Conservation (phyloP, 2,888 invertebrate species). For the Noctuana brunneofusca region DNA sequence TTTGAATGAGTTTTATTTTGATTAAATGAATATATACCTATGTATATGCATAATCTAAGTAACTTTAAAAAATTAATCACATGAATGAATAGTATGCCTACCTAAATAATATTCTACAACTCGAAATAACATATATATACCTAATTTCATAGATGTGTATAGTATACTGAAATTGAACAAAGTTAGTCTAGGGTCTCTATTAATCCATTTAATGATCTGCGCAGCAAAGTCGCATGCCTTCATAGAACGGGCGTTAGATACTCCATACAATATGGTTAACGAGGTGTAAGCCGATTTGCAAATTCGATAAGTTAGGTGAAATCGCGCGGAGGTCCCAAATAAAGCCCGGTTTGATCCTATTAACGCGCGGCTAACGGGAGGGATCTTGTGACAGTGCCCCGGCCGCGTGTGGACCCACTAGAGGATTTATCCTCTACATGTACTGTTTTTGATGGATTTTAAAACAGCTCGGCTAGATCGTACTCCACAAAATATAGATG, state of each 20-base stretch:
- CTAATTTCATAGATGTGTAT: too few relatives aligned
- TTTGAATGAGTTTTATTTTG: neutral
- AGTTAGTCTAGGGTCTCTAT: neutral
- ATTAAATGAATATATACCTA: constrained; percentile 1
- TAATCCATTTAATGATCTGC: constrained; percentile 8
- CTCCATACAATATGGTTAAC: constrained; percentile 62
- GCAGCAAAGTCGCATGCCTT: constrained; percentile 8
- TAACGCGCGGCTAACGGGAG: constrained; percentile 77
- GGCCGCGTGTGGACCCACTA: constrained; percentile 57
- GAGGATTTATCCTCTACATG: constrained; percentile 44
- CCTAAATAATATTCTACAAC: too few relatives aligned
- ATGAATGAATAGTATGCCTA: too few relatives aligned
- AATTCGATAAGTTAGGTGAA: constrained; percentile 81
- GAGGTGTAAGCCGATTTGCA: constrained; percentile 80
- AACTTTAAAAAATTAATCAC: neutral
- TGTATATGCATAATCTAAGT: neutral
- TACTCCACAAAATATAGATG: neutral
- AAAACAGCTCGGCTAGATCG: constrained; percentile 24
- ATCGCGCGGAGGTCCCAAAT: constrained; percentile 78
- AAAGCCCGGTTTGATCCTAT: constrained; percentile 81
- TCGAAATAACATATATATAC: too few relatives aligned
- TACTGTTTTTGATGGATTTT: constrained; percentile 35
- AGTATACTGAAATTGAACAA: neutral
- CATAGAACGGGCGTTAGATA: constrained; percentile 39
- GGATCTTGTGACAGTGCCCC: constrained; percentile 70